Evolutionary conservation across 2,888 invertebrate species (phyloP).

Genomic region (Caenorhabditis imperialis): DNA sequence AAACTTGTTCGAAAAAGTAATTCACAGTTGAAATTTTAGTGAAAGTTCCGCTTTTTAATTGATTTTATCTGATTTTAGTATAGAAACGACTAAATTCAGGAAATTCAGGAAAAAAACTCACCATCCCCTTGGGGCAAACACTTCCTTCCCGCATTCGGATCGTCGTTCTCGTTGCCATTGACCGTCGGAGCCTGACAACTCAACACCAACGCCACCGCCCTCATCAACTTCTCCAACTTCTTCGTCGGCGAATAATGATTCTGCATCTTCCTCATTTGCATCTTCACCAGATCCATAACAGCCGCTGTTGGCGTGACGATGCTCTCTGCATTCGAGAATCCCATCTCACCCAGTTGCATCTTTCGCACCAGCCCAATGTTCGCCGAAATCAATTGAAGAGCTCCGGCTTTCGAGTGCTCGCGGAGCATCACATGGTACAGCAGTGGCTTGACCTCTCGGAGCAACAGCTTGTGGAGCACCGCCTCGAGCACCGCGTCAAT

Average conservation of each 20-base stretch:
- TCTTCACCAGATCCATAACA: constrained; percentile 84
- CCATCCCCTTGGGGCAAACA: constrained; percentile 62
- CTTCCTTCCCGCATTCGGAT: constrained; percentile 21
- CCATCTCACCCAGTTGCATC: constrained; percentile 80
- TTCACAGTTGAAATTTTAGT: too few species aligned
- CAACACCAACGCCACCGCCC: constrained; percentile 52
- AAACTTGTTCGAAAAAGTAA: too few species aligned
- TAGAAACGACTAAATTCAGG: not conserved
- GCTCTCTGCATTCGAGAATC: constrained; percentile 77
- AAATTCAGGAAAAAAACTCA: constrained; percentile 26
- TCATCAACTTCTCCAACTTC: constrained; percentile 88
- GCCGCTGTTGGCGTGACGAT: constrained; percentile 41
- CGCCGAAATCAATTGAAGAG: constrained; percentile 79
- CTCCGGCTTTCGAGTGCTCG: constrained; percentile 78
- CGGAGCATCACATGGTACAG: constrained; percentile 78
- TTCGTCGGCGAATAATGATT: constrained; percentile 92
- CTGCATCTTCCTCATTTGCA: constrained; percentile 87
- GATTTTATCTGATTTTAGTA: constrained; percentile 1
- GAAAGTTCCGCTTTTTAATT: too few species aligned
- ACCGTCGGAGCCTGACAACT: constrained; percentile 24
- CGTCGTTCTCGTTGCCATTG: constrained; percentile 41
- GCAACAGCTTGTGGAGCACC: constrained; percentile 92
- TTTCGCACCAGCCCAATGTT: constrained; percentile 80
- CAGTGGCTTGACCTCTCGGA: constrained; percentile 78
- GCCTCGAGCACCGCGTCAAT: constrained; percentile 94